Conservation (phyloP, 1,140 invertebrate genomes). For the Harlomillsia oculata region DNA sequence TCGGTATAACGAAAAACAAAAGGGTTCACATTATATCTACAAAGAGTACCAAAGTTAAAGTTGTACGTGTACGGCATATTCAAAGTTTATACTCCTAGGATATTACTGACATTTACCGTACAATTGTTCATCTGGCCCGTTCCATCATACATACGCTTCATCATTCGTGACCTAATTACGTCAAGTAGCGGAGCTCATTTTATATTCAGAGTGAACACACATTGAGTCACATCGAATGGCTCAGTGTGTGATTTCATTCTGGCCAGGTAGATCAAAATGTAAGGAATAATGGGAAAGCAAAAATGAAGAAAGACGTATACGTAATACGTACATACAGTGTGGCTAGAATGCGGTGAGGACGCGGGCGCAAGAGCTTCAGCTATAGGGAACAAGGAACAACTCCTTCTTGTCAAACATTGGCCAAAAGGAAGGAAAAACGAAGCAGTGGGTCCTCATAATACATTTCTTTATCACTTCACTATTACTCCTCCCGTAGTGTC, state of each 20-base stretch:
- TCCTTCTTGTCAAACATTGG: not conserved
- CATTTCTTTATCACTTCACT: too few relatives aligned
- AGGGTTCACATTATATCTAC: too few relatives aligned
- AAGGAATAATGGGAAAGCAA: slow-evolving; percentile 2
- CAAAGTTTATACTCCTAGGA: too few relatives aligned
- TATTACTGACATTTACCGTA: too few relatives aligned
- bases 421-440: not conserved
- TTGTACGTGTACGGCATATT: too few relatives aligned
- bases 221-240: slow-evolving; percentile 9
- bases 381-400: not conserved
- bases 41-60: too few relatives aligned
- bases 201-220: slow-evolving; percentile 13
- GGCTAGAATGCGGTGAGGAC: too few relatives aligned
- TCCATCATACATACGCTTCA: slow-evolving; percentile 9
- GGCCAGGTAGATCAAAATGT: slow-evolving; percentile 3
- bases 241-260: slow-evolving; percentile 11
- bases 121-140: too few relatives aligned
- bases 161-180: slow-evolving; percentile 23
- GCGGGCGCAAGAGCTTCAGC: too few relatives aligned
- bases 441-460: slow-evolving; percentile 15
- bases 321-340: not conserved
- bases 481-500: too few relatives aligned
- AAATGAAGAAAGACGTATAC: not conserved
- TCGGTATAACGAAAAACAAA: too few relatives aligned
- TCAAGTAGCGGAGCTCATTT: slow-evolving; percentile 4